Evolutionary conservation across 1,140 invertebrate genomes (phyloP).

Genomic region (Drosophila mauritiana): DNA sequence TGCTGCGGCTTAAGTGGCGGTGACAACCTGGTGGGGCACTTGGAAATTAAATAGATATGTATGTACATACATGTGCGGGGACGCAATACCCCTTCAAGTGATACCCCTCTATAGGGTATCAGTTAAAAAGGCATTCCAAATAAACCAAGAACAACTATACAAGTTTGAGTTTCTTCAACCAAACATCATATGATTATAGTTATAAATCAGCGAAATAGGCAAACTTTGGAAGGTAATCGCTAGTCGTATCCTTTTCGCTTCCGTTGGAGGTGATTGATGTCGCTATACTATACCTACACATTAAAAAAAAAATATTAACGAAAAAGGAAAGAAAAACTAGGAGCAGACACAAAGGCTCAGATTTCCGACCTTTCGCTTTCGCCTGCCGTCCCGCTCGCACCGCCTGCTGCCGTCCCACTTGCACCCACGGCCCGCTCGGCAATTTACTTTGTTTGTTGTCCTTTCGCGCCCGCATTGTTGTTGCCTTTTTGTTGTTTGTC

Average conservation of each 20-base stretch:
- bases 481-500: slow-evolving; percentile 16
- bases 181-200: too few species aligned
- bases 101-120: too few species aligned
- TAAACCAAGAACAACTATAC: too few species aligned
- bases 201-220: neutral
- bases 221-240: neutral
- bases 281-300: slow-evolving; percentile 16
- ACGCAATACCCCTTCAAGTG: too few species aligned
- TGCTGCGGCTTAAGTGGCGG: slow-evolving; percentile 40
- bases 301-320: slow-evolving; percentile 15
- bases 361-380: slow-evolving; percentile 35
- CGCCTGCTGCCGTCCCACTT: neutral
- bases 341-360: slow-evolving; percentile 48
- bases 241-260: neutral
- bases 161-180: too few species aligned
- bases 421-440: neutral
- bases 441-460: slow-evolving; percentile 27
- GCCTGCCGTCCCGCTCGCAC: slow-evolving; percentile 4
- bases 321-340: neutral
- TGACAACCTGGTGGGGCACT: slow-evolving; percentile 30
- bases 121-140: too few species aligned
- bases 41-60: neutral
- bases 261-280: slow-evolving; percentile 19
- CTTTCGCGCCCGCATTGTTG: slow-evolving; percentile 12
- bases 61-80: neutral